phyloP scores from a whole-genome alignment of 2,797 vertebrate genomes.

The Bradypus variegatus region DNA sequence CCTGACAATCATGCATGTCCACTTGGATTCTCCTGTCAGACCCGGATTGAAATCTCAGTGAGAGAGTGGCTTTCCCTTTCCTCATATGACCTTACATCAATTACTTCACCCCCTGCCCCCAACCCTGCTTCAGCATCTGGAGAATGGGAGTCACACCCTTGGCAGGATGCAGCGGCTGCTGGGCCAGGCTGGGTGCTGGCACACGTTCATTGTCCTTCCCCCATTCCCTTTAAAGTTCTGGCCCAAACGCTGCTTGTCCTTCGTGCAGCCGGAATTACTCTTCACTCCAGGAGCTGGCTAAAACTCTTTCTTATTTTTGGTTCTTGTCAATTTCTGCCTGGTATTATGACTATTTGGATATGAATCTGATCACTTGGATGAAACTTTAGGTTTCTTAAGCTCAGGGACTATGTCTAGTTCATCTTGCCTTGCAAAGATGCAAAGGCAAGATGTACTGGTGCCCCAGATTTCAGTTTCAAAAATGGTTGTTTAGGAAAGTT shows the following conservation, averaged over 20 bases:
- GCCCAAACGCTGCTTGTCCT: neutral
- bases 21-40: neutral
- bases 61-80: neutral
- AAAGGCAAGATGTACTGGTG: too few relatives aligned
- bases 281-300: neutral
- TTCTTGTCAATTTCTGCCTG: neutral
- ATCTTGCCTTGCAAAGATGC: too few relatives aligned
- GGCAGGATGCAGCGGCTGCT: neutral
- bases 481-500: neutral
- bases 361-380: neutral
- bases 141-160: neutral
- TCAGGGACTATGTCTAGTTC: neutral
- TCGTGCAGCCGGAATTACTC: neutral
- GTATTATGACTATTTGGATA: too few relatives aligned
- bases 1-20: neutral
- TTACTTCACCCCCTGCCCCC: too few relatives aligned
- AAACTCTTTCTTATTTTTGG: neutral
- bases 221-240: neutral
- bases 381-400: neutral
- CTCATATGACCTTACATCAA: neutral
- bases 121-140: neutral
- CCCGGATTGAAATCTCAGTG: neutral
- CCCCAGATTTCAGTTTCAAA: neutral
- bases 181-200: rapidly evolving
- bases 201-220: neutral